Evolutionary conservation across 1,140 invertebrate genomes (phyloP), one percentile per base, ranked within the genome.

Genomic region (Zaprionus capensis): DNA sequence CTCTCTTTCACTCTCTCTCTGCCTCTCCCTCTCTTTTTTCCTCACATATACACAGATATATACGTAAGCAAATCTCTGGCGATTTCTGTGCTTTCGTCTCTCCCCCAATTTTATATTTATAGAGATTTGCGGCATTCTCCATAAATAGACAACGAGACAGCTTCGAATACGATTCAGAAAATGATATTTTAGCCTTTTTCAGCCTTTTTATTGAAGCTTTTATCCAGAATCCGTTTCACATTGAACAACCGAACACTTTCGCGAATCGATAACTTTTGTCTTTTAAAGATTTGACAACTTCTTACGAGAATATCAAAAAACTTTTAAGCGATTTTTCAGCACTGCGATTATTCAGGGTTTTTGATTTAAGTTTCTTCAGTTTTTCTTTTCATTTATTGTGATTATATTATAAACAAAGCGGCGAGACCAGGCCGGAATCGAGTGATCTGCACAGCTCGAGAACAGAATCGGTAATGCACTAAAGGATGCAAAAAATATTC

Each of bases 401-500:
- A 69, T 81, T 46, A 44, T 66, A 76, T 58, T 75, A 78, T 74
- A 75, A 69, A 84, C 71, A 84, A 81, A 61, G 65, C 73, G 65
- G 31, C 67, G 78, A 62, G 76, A 51, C 26, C 74, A 53, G 80
- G 81, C 84, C 84, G 83, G 73, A 82, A 69, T 80, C 78, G 65
- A 59, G 53, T 79, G 88, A 91, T 91, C 90, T 86, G 82, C 77
- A 86, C 90, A 78, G 80, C 59, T 91, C 90, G 90, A 91, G 78
- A 85, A 91, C 90, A 86, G 80, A 91, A 91, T 83, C 90, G 86
- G 90, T 81, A 91, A 91, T 91, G 90, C 90, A 91, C 90, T 91
- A 91, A 90, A 91, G 90, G 91, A 91, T 91, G 90, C 90, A 91
- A 91, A 88, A 91, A 91, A 91, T 90, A 88, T 83, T 91, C 90